Percentiles rank a stretch among this genome's conserved stretches.
Evolutionary conservation across 2,113 vertebrate species (phyloP).

Genomic region (Thymallus thymallus): DNA sequence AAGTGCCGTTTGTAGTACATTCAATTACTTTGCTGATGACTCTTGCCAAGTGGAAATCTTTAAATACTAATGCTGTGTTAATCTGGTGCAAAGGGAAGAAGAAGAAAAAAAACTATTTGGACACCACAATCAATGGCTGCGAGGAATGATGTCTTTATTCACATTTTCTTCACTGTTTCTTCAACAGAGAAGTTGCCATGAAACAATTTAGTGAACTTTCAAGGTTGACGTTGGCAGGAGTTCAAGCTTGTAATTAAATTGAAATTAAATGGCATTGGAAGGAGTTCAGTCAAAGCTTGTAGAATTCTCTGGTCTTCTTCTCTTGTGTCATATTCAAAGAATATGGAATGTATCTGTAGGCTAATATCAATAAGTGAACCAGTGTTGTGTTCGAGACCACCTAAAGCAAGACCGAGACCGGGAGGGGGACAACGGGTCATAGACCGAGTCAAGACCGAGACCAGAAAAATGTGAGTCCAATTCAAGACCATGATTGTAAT

Average conservation of each 20-base stretch:
- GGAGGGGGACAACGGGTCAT: no score
- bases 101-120: slow-evolving; percentile 65
- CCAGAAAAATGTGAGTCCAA: no score
- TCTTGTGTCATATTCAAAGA: not conserved
- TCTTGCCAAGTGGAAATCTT: slow-evolving; percentile 79
- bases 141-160: not conserved
- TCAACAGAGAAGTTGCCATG: not conserved
- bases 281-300: not conserved
- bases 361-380: no score
- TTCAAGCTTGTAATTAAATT: no score
- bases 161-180: not conserved
- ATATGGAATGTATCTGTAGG: no score
- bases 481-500: no score
- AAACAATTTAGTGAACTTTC: not conserved
- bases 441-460: no score
- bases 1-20: slow-evolving; percentile 80
- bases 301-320: not conserved
- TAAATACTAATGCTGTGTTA: slow-evolving; percentile 86
- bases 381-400: no score
- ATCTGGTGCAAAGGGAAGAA: slow-evolving; percentile 72
- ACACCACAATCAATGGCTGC: slow-evolving; percentile 12
- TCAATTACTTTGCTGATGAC: slow-evolving; percentile 80
- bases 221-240: not conserved
- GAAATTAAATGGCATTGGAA: no score
- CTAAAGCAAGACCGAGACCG: no score